phyloP scores from a whole-genome alignment of 2,797 vertebrate genomes.

The Gymnoscopelus microlampas region DNA sequence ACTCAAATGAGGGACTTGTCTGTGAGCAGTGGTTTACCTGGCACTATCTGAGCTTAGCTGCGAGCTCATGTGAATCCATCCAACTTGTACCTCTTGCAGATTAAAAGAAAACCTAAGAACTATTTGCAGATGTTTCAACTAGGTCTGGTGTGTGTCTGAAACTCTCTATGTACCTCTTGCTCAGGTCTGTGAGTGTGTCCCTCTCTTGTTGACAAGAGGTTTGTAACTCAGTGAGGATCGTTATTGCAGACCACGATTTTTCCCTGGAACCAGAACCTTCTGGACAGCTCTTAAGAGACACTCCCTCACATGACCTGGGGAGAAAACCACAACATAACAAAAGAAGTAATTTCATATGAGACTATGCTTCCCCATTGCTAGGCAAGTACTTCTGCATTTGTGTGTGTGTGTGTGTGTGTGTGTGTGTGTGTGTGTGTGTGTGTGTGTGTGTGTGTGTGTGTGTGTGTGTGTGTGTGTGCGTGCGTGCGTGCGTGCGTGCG shows the following conservation, averaged over 20 bases:
- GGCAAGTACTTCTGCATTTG: neutral
- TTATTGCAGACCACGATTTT: conserved; percentile 69
- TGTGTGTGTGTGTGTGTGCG: neutral
- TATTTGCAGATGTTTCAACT: neutral
- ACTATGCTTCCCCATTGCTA: no score
- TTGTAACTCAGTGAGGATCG: conserved; percentile 63
- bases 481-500: neutral
- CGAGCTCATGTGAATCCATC: neutral
- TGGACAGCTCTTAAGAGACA: conserved; percentile 16
- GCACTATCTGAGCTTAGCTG: neutral
- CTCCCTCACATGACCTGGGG: conserved; percentile 33
- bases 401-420: neutral
- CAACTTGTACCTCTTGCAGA: neutral
- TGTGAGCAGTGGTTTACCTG: neutral
- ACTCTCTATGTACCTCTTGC: conserved; percentile 56
- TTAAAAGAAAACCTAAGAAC: neutral
- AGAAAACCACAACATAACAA: neutral
- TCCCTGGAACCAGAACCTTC: conserved; percentile 28
- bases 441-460: conserved; percentile 2
- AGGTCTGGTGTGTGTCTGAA: neutral
- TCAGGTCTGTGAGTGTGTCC: conserved; percentile 53
- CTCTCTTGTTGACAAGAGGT: conserved; percentile 60
- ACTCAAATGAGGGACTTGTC: neutral
- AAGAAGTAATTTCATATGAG: neutral
- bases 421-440: neutral